phyloP scores from a whole-genome alignment of 2,888 invertebrate genomes.

The Philonicus albiceps region DNA sequence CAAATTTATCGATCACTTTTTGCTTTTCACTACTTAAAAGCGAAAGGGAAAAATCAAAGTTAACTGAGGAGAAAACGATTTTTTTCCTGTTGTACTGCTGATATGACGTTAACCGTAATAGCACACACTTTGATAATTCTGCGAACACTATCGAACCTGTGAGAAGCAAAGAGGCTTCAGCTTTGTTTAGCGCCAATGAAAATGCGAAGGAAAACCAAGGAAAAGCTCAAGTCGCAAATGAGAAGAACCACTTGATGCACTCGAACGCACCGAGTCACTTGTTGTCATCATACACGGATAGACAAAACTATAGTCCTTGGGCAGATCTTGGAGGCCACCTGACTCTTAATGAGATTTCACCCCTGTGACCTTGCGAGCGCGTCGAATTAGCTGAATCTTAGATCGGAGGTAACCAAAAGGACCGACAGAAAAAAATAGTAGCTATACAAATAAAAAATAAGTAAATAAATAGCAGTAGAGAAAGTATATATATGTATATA shows the following conservation, averaged over 20 bases:
- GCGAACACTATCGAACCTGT: background rate
- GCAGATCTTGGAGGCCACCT: background rate
- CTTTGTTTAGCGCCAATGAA: slow-evolving; percentile 8
- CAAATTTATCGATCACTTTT: slow-evolving; percentile 42
- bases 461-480: background rate
- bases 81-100: slow-evolving; percentile 13
- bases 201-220: background rate
- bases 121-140: slow-evolving; percentile 16
- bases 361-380: background rate
- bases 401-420: background rate
- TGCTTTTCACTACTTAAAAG: slow-evolving; percentile 17
- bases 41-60: slow-evolving; percentile 15
- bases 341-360: background rate
- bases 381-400: background rate
- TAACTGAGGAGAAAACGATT: background rate
- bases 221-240: slow-evolving; percentile 45
- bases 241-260: slow-evolving; percentile 53
- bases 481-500: background rate
- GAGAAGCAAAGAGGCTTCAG: background rate
- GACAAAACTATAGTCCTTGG: background rate
- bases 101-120: slow-evolving; percentile 29
- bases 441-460: background rate
- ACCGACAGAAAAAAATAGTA: background rate
- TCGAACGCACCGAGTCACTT: slow-evolving; percentile 47
- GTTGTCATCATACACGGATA: slow-evolving; percentile 39